phyloP scores from a whole-genome alignment of 2,797 vertebrate species.

The Mus minutoides region DNA sequence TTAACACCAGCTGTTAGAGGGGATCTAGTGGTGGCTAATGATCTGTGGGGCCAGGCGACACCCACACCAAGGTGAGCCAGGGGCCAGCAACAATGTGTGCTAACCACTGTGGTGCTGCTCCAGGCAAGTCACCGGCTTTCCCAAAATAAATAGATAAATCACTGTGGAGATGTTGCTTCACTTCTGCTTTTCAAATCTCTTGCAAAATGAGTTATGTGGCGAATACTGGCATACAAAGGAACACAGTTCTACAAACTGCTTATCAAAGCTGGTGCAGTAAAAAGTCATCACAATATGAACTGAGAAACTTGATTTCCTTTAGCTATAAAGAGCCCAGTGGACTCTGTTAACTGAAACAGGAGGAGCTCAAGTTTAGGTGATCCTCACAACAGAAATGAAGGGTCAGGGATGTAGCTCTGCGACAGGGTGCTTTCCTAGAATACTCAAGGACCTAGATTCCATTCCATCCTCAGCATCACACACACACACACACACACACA shows the following conservation, averaged over 20 bases:
- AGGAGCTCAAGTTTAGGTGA: neutral
- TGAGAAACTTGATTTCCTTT: neutral
- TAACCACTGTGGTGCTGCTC: neutral
- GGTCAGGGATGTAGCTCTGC: neutral
- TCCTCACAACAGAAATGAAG: neutral
- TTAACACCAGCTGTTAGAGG: neutral
- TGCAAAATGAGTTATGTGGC: neutral
- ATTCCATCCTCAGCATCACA: neutral
- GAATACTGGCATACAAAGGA: neutral
- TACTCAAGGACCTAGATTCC: neutral
- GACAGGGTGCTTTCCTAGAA: neutral
- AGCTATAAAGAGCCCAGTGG: neutral
- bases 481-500: neutral
- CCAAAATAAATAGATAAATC: neutral
- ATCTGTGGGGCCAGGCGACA: neutral
- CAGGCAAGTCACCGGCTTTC: neutral
- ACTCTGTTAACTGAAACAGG: neutral
- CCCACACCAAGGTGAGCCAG: neutral
- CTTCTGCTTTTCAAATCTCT: constrained; percentile 1
- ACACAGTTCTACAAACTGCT: neutral
- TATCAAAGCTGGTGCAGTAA: neutral
- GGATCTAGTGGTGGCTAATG: neutral
- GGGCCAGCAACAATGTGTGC: neutral
- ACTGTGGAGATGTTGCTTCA: neutral
- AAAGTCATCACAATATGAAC: neutral